Evolutionary conservation across 2,888 invertebrate species (phyloP).

Genomic region (Argyresthia albistria): DNA sequence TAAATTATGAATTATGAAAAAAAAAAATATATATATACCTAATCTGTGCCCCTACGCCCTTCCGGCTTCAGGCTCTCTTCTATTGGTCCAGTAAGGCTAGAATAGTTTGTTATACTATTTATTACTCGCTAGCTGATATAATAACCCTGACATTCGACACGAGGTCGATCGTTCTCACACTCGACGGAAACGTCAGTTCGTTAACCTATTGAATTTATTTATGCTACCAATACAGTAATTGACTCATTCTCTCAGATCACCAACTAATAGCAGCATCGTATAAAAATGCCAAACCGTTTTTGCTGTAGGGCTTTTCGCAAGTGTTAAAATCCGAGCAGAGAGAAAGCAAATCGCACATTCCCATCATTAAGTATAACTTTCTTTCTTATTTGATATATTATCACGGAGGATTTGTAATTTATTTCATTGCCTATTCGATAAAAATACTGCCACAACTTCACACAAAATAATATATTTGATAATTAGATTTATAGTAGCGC

Average conservation of each 20-base stretch:
- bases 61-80: too few species aligned
- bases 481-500: slow-evolving; percentile 52
- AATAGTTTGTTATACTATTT: too few species aligned
- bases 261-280: not conserved
- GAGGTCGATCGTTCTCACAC: slow-evolving; percentile 16
- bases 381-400: slow-evolving; percentile 28
- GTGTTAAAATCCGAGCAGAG: slow-evolving; percentile 3
- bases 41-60: too few species aligned
- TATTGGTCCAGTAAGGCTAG: too few species aligned
- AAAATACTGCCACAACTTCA: slow-evolving; percentile 25
- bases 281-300: not conserved
- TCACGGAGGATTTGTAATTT: slow-evolving; percentile 17
- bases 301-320: not conserved
- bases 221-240: slow-evolving; percentile 13
- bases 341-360: slow-evolving; percentile 18
- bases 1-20: too few species aligned
- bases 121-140: too few species aligned
- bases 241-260: slow-evolving; percentile 6
- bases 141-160: too few species aligned
- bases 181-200: slow-evolving; percentile 13
- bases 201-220: slow-evolving; percentile 14
- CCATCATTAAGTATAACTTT: slow-evolving; percentile 30
- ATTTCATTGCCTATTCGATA: slow-evolving; percentile 40
- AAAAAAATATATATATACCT: too few species aligned
- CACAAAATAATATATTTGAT: slow-evolving; percentile 38